Conservation (phyloP, 2,113 vertebrate species). For the Protobothrops mucrosquamatus region DNA sequence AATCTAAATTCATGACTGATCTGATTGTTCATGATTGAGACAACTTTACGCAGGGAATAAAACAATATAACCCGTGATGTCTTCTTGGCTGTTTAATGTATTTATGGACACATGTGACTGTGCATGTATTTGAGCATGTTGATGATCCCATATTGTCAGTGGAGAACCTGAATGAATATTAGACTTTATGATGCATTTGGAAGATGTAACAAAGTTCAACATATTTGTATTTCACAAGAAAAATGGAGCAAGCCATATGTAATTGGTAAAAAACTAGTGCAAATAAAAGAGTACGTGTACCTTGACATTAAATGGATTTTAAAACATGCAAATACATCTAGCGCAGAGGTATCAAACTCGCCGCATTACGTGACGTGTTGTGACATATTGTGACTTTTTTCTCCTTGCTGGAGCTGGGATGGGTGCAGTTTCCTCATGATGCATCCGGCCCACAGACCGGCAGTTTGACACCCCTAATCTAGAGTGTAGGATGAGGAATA, state of each 20-base stretch:
- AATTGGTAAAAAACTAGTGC: not conserved
- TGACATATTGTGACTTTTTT: too few species aligned
- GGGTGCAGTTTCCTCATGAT: too few species aligned
- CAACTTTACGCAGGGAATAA: not conserved
- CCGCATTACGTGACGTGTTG: too few species aligned
- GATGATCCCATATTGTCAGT: not conserved
- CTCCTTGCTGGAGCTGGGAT: too few species aligned
- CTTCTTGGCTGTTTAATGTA: not conserved
- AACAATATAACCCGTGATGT: not conserved
- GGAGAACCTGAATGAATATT: not conserved
- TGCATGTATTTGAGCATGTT: not conserved
- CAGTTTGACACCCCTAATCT: too few species aligned
- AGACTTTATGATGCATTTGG: not conserved
- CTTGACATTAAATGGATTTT: not conserved
- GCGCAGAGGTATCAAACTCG: too few species aligned
- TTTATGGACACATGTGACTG: not conserved
- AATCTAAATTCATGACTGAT: not conserved
- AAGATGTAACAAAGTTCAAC: not conserved
- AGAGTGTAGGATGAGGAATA: not conserved
- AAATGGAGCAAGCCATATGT: not conserved
- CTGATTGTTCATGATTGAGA: not conserved
- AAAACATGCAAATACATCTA: not conserved
- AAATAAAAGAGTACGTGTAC: not conserved
- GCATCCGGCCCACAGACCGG: too few species aligned
- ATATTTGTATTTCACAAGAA: not conserved